These are phyloP conservation scores for Ceyx cyanopectus DNA, from an alignment of 2,113 vertebrate genomes.

Conservation along the genomic window DNA sequence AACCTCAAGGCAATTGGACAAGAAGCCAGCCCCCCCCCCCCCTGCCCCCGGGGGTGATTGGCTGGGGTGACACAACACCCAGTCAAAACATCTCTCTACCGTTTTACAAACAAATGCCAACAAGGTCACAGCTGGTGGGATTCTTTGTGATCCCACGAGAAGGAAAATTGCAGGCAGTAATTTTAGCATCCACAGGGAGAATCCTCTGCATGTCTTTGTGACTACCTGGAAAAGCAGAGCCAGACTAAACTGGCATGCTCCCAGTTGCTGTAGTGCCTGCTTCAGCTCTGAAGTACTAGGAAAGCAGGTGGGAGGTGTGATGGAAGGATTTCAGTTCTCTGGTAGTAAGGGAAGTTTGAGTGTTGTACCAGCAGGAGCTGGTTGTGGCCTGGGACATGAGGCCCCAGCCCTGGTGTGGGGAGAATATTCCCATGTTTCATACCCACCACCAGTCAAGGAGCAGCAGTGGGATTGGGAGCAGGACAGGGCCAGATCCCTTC, in stretches of 20 bases:
- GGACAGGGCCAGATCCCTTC: background rate
- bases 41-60: no score
- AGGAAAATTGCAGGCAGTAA: no score
- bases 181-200: no score
- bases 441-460: background rate
- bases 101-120: no score
- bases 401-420: background rate
- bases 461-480: background rate
- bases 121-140: no score
- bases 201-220: fast-evolving
- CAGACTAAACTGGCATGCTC: fast-evolving
- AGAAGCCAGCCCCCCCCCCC: no score
- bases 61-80: no score
- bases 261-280: fast-evolving
- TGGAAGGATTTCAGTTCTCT: background rate
- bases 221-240: background rate
- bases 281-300: background rate
- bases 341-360: background rate
- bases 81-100: no score
- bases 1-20: no score
- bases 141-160: no score
- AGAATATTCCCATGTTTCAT: background rate
- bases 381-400: background rate
- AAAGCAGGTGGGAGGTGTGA: fast-evolving
- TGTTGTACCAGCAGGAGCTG: background rate